Evolutionary conservation across 2,797 vertebrate genomes (phyloP).

Genomic region (Monodelphis domestica): DNA sequence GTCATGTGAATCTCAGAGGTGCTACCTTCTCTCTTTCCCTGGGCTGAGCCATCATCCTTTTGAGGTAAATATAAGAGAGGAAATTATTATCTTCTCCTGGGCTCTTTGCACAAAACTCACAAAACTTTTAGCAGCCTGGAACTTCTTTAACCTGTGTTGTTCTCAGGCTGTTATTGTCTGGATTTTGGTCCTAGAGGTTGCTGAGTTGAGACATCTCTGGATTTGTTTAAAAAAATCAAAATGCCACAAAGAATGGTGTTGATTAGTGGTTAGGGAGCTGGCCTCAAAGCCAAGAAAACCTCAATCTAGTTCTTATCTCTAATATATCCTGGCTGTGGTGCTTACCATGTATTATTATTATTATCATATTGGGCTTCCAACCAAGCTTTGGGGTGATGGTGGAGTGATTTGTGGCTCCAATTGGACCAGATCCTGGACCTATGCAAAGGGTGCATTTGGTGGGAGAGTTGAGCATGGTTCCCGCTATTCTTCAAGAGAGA

Average conservation of each 20-base stretch:
- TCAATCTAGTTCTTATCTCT: not conserved
- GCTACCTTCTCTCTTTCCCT: not conserved
- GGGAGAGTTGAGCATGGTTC: not conserved
- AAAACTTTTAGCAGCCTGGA: not conserved
- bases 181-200: constrained; percentile 15
- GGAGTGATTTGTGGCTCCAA: not conserved
- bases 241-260: not conserved
- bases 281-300: not conserved
- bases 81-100: not conserved
- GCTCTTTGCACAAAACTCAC: not conserved
- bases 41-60: not conserved
- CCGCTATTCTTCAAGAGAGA: not conserved
- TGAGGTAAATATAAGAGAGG: not conserved
- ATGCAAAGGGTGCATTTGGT: not conserved
- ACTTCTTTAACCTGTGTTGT: not conserved
- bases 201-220: not conserved
- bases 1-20: not conserved
- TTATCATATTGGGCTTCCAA: not conserved
- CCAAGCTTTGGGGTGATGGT: not conserved
- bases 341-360: not conserved
- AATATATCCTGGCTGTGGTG: not conserved
- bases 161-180: not conserved
- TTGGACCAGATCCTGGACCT: not conserved
- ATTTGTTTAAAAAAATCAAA: not conserved
- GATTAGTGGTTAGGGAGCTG: not conserved